A percentile compares a stretch with the other conserved stretches of the same genome.
These are phyloP conservation scores for Scrobipalpa costella DNA, from an alignment of 2,888 invertebrate species.

Conservation along the genomic window DNA sequence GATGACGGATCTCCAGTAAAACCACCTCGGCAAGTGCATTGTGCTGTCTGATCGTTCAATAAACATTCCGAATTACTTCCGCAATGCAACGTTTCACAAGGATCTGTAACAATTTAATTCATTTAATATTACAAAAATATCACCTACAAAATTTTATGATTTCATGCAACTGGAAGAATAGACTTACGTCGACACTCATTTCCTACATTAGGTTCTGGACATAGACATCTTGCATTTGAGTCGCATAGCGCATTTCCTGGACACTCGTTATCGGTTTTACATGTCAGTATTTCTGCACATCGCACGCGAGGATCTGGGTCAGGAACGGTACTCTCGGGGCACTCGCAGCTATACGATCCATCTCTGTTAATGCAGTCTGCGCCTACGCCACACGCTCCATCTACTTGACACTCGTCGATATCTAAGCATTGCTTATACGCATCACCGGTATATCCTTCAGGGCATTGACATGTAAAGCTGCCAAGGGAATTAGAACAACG, in stretches of 20 bases:
- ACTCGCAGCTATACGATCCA: conserved; percentile 89
- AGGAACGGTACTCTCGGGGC: conserved; percentile 90
- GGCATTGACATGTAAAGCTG: conserved; percentile 90
- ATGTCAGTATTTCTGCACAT: conserved; percentile 91
- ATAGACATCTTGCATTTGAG: conserved; percentile 87
- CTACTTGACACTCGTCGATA: conserved; percentile 89
- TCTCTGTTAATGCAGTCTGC: conserved; percentile 90
- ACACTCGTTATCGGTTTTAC: conserved; percentile 88
- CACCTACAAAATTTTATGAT: conserved; percentile 1
- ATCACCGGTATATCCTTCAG: conserved; percentile 92
- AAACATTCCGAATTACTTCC: conserved; percentile 94
- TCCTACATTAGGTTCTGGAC: conserved; percentile 95
- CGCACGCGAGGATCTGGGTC: conserved; percentile 91
- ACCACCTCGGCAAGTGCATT: conserved; percentile 91
- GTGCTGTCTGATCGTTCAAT: conserved; percentile 89
- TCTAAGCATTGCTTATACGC: conserved; percentile 90
- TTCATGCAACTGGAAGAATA: not conserved
- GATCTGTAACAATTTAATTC: conserved; percentile 82
- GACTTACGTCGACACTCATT: conserved; percentile 94
- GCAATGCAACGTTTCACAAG: conserved; percentile 92
- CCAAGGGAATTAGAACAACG: conserved; percentile 91
- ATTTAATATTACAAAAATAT: conserved; percentile 8
- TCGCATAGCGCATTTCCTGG: conserved; percentile 95
- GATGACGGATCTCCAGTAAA: conserved; percentile 86
- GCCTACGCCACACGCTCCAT: conserved; percentile 88